Conservation (phyloP, 2,797 vertebrate species). For the Gorsachius magnificus region DNA sequence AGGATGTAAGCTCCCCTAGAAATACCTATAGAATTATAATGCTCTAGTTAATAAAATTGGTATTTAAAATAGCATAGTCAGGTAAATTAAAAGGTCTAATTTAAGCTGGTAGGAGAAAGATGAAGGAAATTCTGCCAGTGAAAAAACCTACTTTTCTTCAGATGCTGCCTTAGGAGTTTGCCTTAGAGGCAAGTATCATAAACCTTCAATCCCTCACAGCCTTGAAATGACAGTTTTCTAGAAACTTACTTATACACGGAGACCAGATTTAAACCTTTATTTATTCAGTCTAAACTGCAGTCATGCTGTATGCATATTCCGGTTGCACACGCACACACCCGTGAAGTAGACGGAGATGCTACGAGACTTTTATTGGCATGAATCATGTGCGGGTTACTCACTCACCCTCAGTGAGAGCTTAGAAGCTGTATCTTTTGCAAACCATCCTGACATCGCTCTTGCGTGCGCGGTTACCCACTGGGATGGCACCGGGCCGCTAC, state of each 20-base stretch:
- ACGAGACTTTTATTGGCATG: neutral
- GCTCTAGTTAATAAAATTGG: constrained; percentile 2
- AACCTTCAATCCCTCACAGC: neutral
- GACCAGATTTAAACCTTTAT: neutral
- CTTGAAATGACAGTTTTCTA: neutral
- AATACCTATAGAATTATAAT: neutral
- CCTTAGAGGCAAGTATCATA: neutral
- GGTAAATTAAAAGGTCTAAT: constrained; percentile 10
- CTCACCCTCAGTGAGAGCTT: neutral
- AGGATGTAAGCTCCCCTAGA: neutral
- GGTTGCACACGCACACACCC: neutral
- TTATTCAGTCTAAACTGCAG: neutral
- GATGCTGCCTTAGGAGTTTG: neutral
- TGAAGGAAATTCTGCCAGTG: neutral
- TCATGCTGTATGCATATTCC: neutral
- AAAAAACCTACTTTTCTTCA: neutral
- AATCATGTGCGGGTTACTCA: neutral
- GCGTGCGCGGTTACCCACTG: no score
- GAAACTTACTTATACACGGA: neutral
- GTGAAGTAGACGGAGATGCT: neutral
- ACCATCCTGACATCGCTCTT: neutral
- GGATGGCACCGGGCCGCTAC: neutral
- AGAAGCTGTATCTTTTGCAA: neutral
- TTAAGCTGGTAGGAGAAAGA: neutral
- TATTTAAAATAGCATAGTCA: constrained; percentile 1